These are phyloP conservation scores for Larimichthys polyactis DNA, from an alignment of 2,113 vertebrate species.

Conservation along the genomic window DNA sequence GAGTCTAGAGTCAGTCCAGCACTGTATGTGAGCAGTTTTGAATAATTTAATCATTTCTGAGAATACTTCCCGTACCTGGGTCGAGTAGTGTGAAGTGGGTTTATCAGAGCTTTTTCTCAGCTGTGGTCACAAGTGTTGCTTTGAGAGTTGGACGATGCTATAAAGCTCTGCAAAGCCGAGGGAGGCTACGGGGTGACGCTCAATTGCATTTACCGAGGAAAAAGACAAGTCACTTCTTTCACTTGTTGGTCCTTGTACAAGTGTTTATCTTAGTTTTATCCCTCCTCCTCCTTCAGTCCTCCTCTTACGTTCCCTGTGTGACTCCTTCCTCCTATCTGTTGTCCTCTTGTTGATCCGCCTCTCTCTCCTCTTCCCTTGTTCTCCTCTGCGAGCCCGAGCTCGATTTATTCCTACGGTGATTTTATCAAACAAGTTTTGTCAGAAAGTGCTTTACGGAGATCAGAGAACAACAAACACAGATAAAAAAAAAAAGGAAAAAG, in stretches of 20 bases:
- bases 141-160: background rate
- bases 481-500: constrained; percentile 22
- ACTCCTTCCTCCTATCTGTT: background rate
- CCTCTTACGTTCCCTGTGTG: background rate
- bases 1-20: too few relatives aligned
- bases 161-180: background rate
- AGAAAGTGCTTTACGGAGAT: constrained; percentile 58
- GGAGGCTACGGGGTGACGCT: too few relatives aligned
- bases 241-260: constrained; percentile 6
- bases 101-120: background rate
- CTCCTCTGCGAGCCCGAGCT: background rate
- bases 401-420: constrained; percentile 46
- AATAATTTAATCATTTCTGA: too few relatives aligned
- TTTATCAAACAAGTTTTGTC: constrained; percentile 60
- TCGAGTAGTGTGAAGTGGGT: background rate
- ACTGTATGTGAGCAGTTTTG: too few relatives aligned
- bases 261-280: constrained; percentile 19
- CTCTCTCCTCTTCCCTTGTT: background rate
- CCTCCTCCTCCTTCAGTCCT: background rate
- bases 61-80: too few relatives aligned
- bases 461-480: constrained; percentile 58
- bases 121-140: background rate
- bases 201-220: background rate
- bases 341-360: background rate
- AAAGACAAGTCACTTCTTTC: background rate